Evolutionary conservation across 2,888 invertebrate genomes (phyloP).

Genomic region (Hemithea aestivaria): DNA sequence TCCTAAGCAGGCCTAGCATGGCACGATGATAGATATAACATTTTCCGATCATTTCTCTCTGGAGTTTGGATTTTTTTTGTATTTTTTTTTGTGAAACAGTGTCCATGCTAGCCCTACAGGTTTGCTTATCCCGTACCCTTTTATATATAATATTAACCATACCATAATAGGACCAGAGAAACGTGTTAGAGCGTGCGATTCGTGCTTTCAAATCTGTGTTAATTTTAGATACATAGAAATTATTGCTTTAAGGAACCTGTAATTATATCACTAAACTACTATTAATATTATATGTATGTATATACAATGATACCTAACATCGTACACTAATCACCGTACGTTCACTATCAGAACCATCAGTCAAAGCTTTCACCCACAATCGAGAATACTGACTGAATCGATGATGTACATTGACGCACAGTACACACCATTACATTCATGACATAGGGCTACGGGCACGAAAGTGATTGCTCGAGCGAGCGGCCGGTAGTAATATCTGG

Average conservation of each 20-base stretch:
- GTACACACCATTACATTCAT: conserved; percentile 54
- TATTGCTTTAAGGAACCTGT: conserved; percentile 17
- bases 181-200: conserved; percentile 40
- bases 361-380: conserved; percentile 41
- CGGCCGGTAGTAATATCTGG: conserved; percentile 70
- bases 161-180: conserved; percentile 27
- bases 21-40: too few species aligned
- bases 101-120: too few species aligned
- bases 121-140: conserved; percentile 45
- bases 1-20: conserved; percentile 22
- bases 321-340: conserved; percentile 37
- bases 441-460: conserved; percentile 70
- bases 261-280: neutral
- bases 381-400: conserved; percentile 26
- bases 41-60: too few species aligned
- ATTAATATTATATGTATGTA: too few species aligned
- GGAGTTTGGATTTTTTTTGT: too few species aligned
- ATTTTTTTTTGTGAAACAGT: too few species aligned
- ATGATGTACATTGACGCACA: conserved; percentile 33
- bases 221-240: conserved; percentile 28
- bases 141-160: too few species aligned
- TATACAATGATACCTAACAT: conserved; percentile 31
- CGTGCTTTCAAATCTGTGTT: conserved; percentile 31
- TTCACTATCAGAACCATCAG: conserved; percentile 34
- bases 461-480: conserved; percentile 69